Evolutionary conservation across 2,888 invertebrate species (phyloP).

Genomic region (Drosophila recens): DNA sequence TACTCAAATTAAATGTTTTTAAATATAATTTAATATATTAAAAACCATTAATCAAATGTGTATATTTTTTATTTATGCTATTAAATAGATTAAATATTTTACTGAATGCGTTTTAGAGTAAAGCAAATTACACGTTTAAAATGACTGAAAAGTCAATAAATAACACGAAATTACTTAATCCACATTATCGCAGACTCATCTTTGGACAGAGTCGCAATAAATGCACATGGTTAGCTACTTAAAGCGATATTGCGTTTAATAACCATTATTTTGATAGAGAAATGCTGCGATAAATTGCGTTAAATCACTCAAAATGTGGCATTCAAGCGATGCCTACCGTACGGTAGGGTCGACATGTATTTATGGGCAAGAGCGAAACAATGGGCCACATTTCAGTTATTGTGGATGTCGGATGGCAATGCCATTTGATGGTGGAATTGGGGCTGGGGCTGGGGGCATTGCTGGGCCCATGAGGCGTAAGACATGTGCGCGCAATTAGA

Average conservation of each 20-base stretch:
- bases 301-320: constrained; percentile 47
- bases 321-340: constrained; percentile 23
- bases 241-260: constrained; percentile 20
- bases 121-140: not conserved
- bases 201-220: constrained; percentile 1
- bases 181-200: constrained; percentile 23
- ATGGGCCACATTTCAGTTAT: constrained; percentile 60
- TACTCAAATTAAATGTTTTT: too few species aligned
- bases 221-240: constrained; percentile 19
- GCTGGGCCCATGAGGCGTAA: constrained; percentile 57
- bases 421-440: not conserved
- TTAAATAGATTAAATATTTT: not conserved
- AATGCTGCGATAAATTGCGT: constrained; percentile 41
- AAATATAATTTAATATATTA: too few species aligned
- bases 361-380: constrained; percentile 51
- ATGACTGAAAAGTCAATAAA: not conserved
- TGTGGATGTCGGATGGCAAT: constrained; percentile 30
- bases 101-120: not conserved
- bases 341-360: constrained; percentile 21
- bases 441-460: not conserved
- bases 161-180: constrained; percentile 13
- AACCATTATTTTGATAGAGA: constrained; percentile 38
- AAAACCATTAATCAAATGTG: too few species aligned
- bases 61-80: not conserved
- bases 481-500: constrained; percentile 78